Evolutionary conservation across 2,113 vertebrate species (phyloP).

Genomic region (Acanthisitta chloris): DNA sequence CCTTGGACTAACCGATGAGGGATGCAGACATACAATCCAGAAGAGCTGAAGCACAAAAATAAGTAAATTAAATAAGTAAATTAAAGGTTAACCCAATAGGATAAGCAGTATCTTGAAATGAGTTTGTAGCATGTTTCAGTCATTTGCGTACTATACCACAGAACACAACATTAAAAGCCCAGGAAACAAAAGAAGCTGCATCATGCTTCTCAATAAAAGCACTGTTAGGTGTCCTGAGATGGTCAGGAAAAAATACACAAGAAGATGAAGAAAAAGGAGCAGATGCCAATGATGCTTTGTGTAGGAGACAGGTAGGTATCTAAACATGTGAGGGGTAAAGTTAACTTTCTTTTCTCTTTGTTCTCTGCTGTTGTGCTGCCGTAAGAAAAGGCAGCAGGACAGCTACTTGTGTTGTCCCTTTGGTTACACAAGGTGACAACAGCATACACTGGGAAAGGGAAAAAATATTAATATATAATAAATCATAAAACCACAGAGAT

Average conservation of each 20-base stretch:
- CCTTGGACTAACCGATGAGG: neutral
- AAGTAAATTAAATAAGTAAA: neutral
- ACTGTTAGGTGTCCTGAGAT: neutral
- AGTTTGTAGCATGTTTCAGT: neutral
- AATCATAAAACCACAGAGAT: neutral
- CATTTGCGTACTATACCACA: neutral
- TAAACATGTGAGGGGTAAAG: neutral
- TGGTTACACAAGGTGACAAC: neutral
- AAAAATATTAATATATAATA: neutral
- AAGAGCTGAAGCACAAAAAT: neutral
- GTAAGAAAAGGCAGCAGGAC: neutral
- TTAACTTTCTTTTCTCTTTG: neutral
- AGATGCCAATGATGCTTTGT: fast-evolving
- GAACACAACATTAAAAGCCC: neutral
- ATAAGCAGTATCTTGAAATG: neutral
- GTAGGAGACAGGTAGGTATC: neutral
- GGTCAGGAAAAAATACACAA: neutral
- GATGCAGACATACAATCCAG: neutral
- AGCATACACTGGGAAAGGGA: neutral
- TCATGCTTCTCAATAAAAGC: neutral
- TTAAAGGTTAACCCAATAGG: neutral
- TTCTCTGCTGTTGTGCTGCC: neutral
- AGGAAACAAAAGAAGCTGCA: neutral
- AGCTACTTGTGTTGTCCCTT: neutral
- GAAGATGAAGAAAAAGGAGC: neutral